Percentiles rank a stretch among this genome's conserved stretches.
Evolutionary conservation across 2,888 invertebrate species (phyloP).

Genomic region (Agrotis ipsilon): DNA sequence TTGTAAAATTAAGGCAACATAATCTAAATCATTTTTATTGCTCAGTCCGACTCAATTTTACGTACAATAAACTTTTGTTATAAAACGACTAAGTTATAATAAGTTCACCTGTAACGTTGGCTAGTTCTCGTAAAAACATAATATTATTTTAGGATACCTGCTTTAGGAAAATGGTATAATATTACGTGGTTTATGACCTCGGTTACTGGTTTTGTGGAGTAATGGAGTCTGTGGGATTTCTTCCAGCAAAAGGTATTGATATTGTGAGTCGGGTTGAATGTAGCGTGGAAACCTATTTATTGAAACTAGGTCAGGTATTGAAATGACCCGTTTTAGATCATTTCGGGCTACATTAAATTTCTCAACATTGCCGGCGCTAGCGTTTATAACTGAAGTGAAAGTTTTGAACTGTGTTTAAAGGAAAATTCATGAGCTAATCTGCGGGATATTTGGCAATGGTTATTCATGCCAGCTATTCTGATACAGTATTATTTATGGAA

Average conservation of each 20-base stretch:
- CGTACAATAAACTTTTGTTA: constrained; percentile 65
- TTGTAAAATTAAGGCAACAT: constrained; percentile 69
- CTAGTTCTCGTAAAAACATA: constrained; percentile 59
- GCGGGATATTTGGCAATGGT: constrained; percentile 16
- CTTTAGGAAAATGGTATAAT: constrained; percentile 42
- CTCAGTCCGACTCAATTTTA: constrained; percentile 64
- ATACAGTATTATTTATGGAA: background rate
- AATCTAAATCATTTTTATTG: constrained; percentile 69
- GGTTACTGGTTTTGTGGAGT: constrained; percentile 33
- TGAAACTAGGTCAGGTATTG: constrained; percentile 50
- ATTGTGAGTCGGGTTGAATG: constrained; percentile 22
- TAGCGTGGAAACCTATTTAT: constrained; percentile 37
- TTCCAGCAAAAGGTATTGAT: constrained; percentile 29
- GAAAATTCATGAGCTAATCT: constrained; percentile 27
- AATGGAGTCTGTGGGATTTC: constrained; percentile 22
- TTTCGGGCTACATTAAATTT: constrained; percentile 38
- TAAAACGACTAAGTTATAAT: constrained; percentile 50
- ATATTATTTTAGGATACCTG: constrained; percentile 60
- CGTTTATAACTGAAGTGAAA: constrained; percentile 34
- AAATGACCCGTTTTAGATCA: constrained; percentile 45
- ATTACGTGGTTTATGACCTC: constrained; percentile 49
- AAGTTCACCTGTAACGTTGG: constrained; percentile 45
- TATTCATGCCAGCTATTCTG: constrained; percentile 7
- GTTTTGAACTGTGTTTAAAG: constrained; percentile 39
- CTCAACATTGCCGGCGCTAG: constrained; percentile 18